phyloP scores from a whole-genome alignment of 2,888 invertebrate species.

The Drosophila mayaguana region DNA sequence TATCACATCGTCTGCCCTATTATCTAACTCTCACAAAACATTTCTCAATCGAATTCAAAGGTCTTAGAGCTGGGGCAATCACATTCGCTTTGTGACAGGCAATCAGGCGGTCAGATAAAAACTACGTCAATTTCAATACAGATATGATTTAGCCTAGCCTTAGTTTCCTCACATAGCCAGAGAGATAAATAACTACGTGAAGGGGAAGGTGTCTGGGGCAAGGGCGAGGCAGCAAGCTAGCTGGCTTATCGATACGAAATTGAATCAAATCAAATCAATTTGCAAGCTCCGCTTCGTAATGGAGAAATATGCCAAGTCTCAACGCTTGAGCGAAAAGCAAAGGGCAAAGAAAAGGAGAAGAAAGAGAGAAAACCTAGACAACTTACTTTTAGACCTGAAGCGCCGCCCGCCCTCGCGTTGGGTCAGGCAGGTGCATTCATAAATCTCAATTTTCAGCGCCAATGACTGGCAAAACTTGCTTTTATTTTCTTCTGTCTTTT shows the following conservation, averaged over 20 bases:
- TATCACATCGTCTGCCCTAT: not conserved
- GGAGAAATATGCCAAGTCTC: constrained; percentile 76
- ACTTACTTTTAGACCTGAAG: constrained; percentile 4
- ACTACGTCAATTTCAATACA: constrained; percentile 26
- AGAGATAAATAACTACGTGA: not conserved
- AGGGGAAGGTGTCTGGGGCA: not conserved
- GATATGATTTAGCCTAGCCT: constrained; percentile 40
- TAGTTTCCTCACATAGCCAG: not conserved
- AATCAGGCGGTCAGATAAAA: constrained; percentile 55
- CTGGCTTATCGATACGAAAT: constrained; percentile 73
- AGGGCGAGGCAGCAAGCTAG: not conserved
- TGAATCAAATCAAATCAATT: constrained; percentile 79
- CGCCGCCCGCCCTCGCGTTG: not conserved
- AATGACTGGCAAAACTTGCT: constrained; percentile 71
- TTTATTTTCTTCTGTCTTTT: constrained; percentile 23
- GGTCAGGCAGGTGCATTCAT: constrained; percentile 66
- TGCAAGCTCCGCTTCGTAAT: constrained; percentile 69
- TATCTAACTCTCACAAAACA: not conserved
- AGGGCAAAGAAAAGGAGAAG: not conserved
- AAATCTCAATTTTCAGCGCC: constrained; percentile 75
- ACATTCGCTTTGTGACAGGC: constrained; percentile 60
- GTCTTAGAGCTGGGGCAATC: not conserved
- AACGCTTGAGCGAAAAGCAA: constrained; percentile 54
- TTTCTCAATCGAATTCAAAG: not conserved
- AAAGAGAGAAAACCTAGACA: constrained; percentile 41